Evolutionary conservation across 2,113 vertebrate species (phyloP).

Genomic region (Heterochromis multidens): DNA sequence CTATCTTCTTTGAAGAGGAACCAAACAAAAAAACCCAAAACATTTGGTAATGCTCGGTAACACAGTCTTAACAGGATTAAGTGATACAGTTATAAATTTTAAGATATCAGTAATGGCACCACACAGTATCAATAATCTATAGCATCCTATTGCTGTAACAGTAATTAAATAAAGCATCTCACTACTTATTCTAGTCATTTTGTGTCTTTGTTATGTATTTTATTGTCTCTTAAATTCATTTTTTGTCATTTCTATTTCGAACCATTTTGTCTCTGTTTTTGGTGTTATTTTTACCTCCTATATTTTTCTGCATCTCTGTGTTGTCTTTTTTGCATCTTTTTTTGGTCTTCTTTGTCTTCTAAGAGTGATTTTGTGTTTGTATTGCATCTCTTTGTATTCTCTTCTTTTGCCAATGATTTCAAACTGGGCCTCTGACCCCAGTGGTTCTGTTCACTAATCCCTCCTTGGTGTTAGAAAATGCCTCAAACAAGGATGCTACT

Average conservation of each 20-base stretch:
- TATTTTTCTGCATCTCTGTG: no score
- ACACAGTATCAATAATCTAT: background rate
- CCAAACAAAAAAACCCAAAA: background rate
- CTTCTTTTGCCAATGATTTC: background rate
- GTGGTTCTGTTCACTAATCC: background rate
- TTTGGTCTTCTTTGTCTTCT: no score
- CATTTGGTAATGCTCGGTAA: background rate
- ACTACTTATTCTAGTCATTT: background rate
- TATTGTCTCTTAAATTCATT: no score
- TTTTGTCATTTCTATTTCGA: background rate
- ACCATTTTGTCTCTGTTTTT: background rate
- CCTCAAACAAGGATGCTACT: background rate
- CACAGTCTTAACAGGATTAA: background rate
- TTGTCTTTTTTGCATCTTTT: no score
- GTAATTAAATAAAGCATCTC: background rate
- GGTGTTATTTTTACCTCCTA: background rate
- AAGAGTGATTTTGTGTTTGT: background rate
- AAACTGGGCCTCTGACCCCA: background rate
- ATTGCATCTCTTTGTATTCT: background rate
- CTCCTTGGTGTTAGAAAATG: background rate
- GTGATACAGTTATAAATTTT: background rate
- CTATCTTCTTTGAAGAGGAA: background rate
- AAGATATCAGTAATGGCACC: background rate
- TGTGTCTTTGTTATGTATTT: background rate
- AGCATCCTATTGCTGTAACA: background rate